Evolutionary conservation across 1,140 invertebrate species (phyloP).

Genomic region (Penaeus japonicus): DNA sequence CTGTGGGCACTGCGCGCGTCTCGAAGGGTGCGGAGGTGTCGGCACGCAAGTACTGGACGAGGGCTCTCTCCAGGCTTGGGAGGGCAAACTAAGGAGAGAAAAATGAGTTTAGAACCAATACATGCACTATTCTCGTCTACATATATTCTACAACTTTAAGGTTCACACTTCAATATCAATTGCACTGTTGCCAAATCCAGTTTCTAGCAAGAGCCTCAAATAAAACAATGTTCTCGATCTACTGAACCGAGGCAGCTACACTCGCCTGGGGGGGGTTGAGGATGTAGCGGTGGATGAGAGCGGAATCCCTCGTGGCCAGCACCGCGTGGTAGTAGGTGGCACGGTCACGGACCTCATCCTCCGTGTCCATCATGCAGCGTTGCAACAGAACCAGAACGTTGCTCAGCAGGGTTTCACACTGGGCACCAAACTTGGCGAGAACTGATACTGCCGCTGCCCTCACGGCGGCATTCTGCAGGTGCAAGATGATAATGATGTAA

Average conservation of each 20-base stretch:
- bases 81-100: constrained; percentile 47
- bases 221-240: no score
- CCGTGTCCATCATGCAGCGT: constrained; percentile 93
- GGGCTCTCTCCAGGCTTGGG: constrained; percentile 48
- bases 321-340: constrained; percentile 96
- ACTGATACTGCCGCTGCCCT: constrained; percentile 96
- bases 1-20: constrained; percentile 84
- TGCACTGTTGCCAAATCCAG: no score
- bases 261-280: constrained; percentile 71
- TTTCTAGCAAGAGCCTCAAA: no score
- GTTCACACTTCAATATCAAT: no score
- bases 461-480: constrained; percentile 80
- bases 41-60: constrained; percentile 48
- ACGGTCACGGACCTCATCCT: constrained; percentile 97
- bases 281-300: constrained; percentile 84
- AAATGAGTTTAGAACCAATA: background rate
- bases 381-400: constrained; percentile 80
- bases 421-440: constrained; percentile 95
- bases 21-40: constrained; percentile 75
- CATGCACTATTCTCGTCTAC: background rate
- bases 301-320: constrained; percentile 73
- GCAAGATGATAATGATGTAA: background rate
- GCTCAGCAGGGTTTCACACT: constrained; percentile 87
- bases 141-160: background rate
- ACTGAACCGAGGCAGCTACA: background rate